Evolutionary conservation across 2,888 invertebrate species (phyloP), one percentile per base, ranked within the genome.

Genomic region (Drymonia ruficornis): DNA sequence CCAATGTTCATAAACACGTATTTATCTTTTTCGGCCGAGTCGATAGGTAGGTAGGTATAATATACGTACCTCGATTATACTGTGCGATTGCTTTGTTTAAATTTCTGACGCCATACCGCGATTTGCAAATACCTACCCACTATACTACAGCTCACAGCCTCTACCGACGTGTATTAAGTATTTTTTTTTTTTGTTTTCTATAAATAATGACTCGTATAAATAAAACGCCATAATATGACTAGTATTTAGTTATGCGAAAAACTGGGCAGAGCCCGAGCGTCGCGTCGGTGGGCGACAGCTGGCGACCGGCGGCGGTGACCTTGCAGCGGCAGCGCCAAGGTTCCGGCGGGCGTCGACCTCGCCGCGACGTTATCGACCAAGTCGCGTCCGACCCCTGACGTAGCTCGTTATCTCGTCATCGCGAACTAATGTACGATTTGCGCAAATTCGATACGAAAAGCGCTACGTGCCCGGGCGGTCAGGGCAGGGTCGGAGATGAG

Each of bases 241-340:
- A 12, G 43, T 43, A 43, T 16, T 4, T 23, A 19, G 44, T 19
- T 23, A n/a, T 13, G 13, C 16, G 46, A 28, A 46, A 45, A 15
- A 49, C 49, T 50, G 50, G 49, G 49, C 49, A 42, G 40, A 49
- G 50, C 29, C 38, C 42, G 42, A 19, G 29, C 23, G 12, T 38
- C 31, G 49, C 43, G 54, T 16, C 52, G 52, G 55, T 52, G 57
- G 54, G 62, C 62, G 68, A 63, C 65, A 65, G 67, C 66, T 70
- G 68, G 74, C 82, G 81, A 79, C 16, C 58, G 70, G 28, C 53
- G 56, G 49, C 55, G 52, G 58, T 71, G 70, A 70, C 85, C 85
- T 85, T 84, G 85, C 81, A 74, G 73, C 76, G 74, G 57, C 75
- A 69, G 65, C 81, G 76, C 72, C 84, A 81, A 84, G 85, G 83